A percentile compares a stretch with the other conserved stretches of the same genome.
These are phyloP conservation scores for Drepana falcataria DNA, from an alignment of 2,888 invertebrate genomes.

Conservation along the genomic window DNA sequence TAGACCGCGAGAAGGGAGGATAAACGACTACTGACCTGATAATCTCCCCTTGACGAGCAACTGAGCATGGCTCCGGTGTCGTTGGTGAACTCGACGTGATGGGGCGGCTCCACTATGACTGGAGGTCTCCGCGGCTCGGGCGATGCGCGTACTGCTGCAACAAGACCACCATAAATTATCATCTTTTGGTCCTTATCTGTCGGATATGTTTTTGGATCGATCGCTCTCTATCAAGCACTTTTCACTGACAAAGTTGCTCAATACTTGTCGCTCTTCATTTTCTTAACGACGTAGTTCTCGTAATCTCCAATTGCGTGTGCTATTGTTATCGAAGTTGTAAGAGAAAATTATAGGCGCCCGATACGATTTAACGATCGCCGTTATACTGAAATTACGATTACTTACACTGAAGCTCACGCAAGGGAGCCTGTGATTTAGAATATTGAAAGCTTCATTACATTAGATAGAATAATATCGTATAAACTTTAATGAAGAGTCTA, in stretches of 20 bases:
- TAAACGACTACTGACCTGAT: constrained; percentile 70
- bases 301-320: background rate
- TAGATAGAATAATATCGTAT: too few species aligned
- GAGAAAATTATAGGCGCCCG: background rate
- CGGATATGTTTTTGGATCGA: too few species aligned
- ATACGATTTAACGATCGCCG: background rate
- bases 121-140: constrained; percentile 84
- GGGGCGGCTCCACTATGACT: constrained; percentile 83
- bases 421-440: background rate
- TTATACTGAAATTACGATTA: background rate
- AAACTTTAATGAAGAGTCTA: too few species aligned
- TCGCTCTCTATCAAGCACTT: too few species aligned
- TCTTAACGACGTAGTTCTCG: background rate
- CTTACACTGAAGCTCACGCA: background rate
- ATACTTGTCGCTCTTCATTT: too few species aligned
- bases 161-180: constrained; percentile 16
- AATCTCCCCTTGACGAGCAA: constrained; percentile 84
- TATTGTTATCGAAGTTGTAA: background rate
- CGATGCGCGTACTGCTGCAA: constrained; percentile 70
- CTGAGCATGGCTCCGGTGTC: constrained; percentile 84
- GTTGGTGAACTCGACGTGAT: constrained; percentile 87
- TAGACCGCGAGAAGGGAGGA: background rate
- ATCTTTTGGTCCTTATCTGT: too few species aligned
- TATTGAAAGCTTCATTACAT: too few species aligned
- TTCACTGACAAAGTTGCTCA: too few species aligned